phyloP scores from a whole-genome alignment of 2,888 invertebrate genomes.

The Xanthorhoe spadicearia region DNA sequence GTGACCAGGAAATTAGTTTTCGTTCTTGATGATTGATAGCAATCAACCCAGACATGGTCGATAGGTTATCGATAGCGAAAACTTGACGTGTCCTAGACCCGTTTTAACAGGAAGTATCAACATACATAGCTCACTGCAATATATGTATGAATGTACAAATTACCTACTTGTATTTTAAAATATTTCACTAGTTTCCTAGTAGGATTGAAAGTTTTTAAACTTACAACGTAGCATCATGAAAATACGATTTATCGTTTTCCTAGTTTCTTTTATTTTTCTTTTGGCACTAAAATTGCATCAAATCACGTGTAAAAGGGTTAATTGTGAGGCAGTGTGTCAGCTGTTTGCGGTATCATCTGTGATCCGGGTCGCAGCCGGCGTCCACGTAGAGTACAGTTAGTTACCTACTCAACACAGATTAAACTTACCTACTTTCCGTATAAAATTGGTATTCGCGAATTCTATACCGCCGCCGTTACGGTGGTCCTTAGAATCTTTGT shows the following conservation, averaged over 20 bases:
- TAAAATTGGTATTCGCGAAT: neutral
- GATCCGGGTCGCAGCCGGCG: slow-evolving; percentile 72
- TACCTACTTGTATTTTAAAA: too few species aligned
- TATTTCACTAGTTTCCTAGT: too few species aligned
- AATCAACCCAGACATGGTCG: slow-evolving; percentile 18
- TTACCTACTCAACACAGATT: slow-evolving; percentile 4
- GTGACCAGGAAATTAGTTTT: slow-evolving; percentile 26
- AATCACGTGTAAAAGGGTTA: slow-evolving; percentile 43
- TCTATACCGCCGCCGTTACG: too few species aligned
- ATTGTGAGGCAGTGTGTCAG: slow-evolving; percentile 63
- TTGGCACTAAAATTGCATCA: slow-evolving; percentile 14
- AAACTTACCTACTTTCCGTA: neutral
- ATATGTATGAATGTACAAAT: neutral
- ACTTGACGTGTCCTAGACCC: slow-evolving; percentile 12
- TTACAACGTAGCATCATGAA: too few species aligned
- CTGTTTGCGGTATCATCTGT: slow-evolving; percentile 62
- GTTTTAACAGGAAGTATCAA: slow-evolving; percentile 32
- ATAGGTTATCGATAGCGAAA: slow-evolving; percentile 30
- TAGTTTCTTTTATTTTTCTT: slow-evolving; percentile 3
- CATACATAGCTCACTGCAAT: neutral
- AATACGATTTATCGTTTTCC: too few species aligned
- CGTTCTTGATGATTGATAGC: slow-evolving; percentile 10
- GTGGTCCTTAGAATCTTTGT: too few species aligned
- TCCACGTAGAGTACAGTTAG: slow-evolving; percentile 15
- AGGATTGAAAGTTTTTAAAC: too few species aligned